These are phyloP conservation scores for Platichthys stellatus DNA, from an alignment of 2,113 vertebrate genomes.

Conservation along the genomic window DNA sequence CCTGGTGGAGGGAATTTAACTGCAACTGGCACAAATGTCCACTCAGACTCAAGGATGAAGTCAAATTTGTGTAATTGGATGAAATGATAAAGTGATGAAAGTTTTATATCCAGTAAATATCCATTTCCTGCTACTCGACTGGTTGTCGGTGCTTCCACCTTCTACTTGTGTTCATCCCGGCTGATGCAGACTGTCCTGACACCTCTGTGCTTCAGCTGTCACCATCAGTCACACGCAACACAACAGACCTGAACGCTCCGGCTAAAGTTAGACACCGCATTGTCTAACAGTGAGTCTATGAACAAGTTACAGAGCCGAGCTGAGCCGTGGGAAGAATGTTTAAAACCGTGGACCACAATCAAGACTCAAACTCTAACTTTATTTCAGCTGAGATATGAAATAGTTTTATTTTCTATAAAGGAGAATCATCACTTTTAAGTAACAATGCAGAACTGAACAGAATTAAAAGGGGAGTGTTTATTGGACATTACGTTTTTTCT, in stretches of 20 bases:
- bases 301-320: constrained; percentile 29
- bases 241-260: constrained; percentile 48
- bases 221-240: constrained; percentile 56
- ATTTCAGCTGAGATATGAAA: no score
- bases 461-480: not conserved
- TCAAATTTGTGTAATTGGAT: not conserved
- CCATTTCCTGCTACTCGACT: no score
- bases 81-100: not conserved
- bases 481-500: not conserved
- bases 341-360: not conserved
- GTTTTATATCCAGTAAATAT: not conserved
- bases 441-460: not conserved
- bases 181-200: constrained; percentile 38
- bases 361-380: not conserved
- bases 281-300: constrained; percentile 40
- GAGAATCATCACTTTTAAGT: not conserved
- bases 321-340: constrained; percentile 3
- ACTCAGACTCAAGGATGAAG: not conserved
- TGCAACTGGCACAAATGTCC: not conserved
- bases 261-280: constrained; percentile 65
- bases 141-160: not conserved
- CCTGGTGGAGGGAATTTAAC: not conserved
- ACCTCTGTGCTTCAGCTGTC: constrained; percentile 66
- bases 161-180: constrained; percentile 20
- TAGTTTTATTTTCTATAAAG: no score